Evolutionary conservation across 2,797 vertebrate genomes (phyloP).

Genomic region (Acanthurus lineatus): DNA sequence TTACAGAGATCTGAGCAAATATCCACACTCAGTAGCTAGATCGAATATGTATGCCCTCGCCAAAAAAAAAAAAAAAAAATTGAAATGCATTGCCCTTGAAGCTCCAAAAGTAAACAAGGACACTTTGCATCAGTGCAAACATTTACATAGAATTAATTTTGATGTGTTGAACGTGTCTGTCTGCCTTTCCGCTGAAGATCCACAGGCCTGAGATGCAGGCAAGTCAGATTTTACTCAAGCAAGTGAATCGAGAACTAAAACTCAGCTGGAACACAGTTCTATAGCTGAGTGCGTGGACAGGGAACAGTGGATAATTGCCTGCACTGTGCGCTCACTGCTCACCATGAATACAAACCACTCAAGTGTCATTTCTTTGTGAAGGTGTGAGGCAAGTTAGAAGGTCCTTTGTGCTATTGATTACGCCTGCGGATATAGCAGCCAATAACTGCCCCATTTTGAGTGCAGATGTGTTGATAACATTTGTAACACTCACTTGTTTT

Average conservation of each 20-base stretch:
- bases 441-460: slow-evolving; percentile 22
- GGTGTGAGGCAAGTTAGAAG: slow-evolving; percentile 12
- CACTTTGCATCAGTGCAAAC: slow-evolving; percentile 24
- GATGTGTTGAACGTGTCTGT: neutral
- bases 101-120: slow-evolving; percentile 8
- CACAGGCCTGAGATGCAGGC: neutral
- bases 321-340: slow-evolving; percentile 23
- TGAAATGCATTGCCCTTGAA: slow-evolving; percentile 11
- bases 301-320: slow-evolving; percentile 39
- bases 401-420: slow-evolving; percentile 27
- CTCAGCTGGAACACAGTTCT: slow-evolving; percentile 40
- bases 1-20: slow-evolving; percentile 6
- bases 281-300: slow-evolving; percentile 27
- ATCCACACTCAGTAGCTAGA: neutral
- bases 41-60: neutral
- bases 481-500: slow-evolving; percentile 8
- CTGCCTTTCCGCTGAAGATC: slow-evolving; percentile 27
- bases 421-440: slow-evolving; percentile 27
- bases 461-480: slow-evolving; percentile 20
- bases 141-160: slow-evolving; percentile 8
- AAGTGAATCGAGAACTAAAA: slow-evolving; percentile 38
- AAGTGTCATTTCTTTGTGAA: slow-evolving; percentile 28
- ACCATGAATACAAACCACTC: slow-evolving; percentile 21
- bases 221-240: slow-evolving; percentile 31
- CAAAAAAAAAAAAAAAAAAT: neutral